phyloP scores from a whole-genome alignment of 30 jellyfish, hydroid and myxozoan genomes.

The Mastigias papua region DNA sequence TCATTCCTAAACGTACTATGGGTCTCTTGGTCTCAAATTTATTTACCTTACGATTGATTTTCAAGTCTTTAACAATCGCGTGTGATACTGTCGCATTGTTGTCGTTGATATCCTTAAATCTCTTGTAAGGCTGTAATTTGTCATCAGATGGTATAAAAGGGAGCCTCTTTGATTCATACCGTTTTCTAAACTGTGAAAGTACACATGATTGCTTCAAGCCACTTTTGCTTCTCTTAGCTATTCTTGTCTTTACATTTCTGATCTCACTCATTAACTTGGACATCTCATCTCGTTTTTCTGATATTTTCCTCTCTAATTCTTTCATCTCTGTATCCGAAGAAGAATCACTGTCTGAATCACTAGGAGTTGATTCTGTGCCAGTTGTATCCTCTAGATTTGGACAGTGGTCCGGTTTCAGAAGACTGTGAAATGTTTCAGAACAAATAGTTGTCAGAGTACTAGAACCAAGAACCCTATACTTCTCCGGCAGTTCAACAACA shows the following conservation, averaged over 20 bases:
- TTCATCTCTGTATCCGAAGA: conserved; percentile 6
- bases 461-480: background rate
- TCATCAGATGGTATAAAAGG: background rate
- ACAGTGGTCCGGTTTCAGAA: background rate
- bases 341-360: background rate
- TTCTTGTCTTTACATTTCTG: background rate
- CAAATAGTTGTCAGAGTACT: background rate
- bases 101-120: background rate
- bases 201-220: background rate
- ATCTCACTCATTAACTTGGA: background rate
- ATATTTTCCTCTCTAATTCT: conserved; percentile 13
- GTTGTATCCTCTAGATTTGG: too few species aligned
- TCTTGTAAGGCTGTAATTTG: background rate
- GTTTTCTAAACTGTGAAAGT: background rate
- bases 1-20: background rate
- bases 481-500: background rate
- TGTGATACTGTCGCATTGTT: background rate
- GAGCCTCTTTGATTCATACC: background rate
- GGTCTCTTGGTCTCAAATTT: background rate
- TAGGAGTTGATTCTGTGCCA: background rate
- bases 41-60: background rate
- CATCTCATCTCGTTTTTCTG: conserved; percentile 4
- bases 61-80: background rate
- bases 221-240: background rate
- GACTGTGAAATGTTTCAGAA: background rate